Conservation (phyloP, 2,888 invertebrate genomes). For the Catocala fraxini region DNA sequence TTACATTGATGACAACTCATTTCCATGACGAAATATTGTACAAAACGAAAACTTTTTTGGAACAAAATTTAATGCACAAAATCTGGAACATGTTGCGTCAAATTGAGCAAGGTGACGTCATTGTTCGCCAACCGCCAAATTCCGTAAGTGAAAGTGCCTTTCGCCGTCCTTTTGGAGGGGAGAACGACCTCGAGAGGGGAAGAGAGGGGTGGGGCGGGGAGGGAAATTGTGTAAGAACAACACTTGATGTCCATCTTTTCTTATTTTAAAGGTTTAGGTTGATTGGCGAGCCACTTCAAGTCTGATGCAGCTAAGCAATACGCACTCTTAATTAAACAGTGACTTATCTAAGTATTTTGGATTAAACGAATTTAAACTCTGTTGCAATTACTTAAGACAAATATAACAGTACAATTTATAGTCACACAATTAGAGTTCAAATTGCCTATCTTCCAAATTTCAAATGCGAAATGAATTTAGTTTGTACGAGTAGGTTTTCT, state of each 20-base stretch:
- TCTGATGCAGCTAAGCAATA: too few relatives aligned
- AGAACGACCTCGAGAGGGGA: slow-evolving; percentile 68
- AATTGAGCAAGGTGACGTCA: slow-evolving; percentile 83
- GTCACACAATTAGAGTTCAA: too few relatives aligned
- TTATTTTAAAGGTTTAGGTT: slow-evolving; percentile 18
- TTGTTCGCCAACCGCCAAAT: slow-evolving; percentile 67
- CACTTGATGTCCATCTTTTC: slow-evolving; percentile 54
- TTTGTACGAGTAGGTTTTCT: too few relatives aligned
- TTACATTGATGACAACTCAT: slow-evolving; percentile 21
- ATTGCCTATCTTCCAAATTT: too few relatives aligned
- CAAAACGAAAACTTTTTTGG: slow-evolving; percentile 35
- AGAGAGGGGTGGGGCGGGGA: slow-evolving; percentile 29
- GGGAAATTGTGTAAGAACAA: slow-evolving; percentile 62
- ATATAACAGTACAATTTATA: too few relatives aligned
- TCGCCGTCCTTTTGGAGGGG: slow-evolving; percentile 70
- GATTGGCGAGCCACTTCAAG: too few relatives aligned
- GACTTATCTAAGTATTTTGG: too few relatives aligned
- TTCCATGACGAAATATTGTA: slow-evolving; percentile 28
- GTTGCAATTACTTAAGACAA: too few relatives aligned
- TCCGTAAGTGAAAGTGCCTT: slow-evolving; percentile 85
- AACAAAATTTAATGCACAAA: slow-evolving; percentile 54
- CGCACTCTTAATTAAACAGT: too few relatives aligned
- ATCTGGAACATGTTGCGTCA: slow-evolving; percentile 73
- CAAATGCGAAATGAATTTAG: too few relatives aligned
- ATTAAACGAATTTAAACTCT: too few relatives aligned